phyloP scores from a whole-genome alignment of 2,888 invertebrate species.

The Taenaris catops region DNA sequence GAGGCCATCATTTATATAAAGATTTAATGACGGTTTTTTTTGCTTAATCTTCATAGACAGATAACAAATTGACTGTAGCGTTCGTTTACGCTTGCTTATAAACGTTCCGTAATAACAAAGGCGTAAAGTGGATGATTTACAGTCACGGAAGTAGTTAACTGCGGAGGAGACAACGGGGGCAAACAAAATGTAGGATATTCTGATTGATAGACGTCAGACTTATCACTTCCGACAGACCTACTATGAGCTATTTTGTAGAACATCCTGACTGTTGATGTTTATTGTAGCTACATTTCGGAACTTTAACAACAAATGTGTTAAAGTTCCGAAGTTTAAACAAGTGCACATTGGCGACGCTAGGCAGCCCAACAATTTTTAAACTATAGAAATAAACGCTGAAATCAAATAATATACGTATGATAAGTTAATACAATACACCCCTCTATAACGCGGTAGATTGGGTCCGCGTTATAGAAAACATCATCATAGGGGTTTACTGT shows the following conservation, averaged over 20 bases:
- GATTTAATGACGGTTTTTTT: constrained; percentile 13
- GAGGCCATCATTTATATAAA: constrained; percentile 12
- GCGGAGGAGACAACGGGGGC: constrained; percentile 20
- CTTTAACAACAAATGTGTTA: background rate
- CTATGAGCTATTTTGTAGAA: constrained; percentile 6
- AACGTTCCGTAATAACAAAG: constrained; percentile 31
- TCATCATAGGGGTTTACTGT: too few species aligned
- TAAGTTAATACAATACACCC: too few species aligned
- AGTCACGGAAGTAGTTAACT: constrained; percentile 32
- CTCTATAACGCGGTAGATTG: too few species aligned
- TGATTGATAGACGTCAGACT: constrained; percentile 28
- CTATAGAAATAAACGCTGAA: constrained; percentile 72
- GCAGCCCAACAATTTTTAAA: constrained; percentile 52
- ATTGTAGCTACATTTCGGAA: constrained; percentile 1
- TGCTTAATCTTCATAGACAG: constrained; percentile 13
- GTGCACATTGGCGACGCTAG: constrained; percentile 43
- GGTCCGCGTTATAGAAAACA: too few species aligned
- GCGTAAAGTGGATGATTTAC: constrained; percentile 48
- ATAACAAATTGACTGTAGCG: constrained; percentile 15
- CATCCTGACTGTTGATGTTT: constrained; percentile 9
- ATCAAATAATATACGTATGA: too few species aligned
- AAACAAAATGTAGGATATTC: constrained; percentile 23
- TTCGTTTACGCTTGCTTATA: constrained; percentile 16
- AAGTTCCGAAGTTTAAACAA: too few species aligned
- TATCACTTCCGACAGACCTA: constrained; percentile 23